Percentiles rank a stretch among this genome's conserved stretches.
Evolutionary conservation across 2,888 invertebrate species (phyloP).

Genomic region (Ochlodes sylvanus): DNA sequence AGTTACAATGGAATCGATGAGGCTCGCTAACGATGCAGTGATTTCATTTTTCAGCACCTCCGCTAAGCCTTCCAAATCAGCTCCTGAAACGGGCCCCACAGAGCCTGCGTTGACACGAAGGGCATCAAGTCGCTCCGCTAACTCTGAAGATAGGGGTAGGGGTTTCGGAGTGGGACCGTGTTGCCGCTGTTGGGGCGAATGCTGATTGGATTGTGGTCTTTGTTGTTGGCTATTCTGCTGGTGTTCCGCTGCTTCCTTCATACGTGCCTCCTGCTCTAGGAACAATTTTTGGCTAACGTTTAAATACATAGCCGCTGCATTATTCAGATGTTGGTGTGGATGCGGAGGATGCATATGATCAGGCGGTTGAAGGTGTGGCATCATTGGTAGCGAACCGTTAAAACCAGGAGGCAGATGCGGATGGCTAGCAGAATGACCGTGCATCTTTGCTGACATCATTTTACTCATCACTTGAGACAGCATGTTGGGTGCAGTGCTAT

Average conservation of each 20-base stretch:
- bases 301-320: conserved; percentile 89
- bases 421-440: conserved; percentile 81
- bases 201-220: conserved; percentile 85
- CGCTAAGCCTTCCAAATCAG: conserved; percentile 95
- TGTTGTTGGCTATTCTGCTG: conserved; percentile 83
- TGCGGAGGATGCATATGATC: conserved; percentile 83
- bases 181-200: conserved; percentile 82
- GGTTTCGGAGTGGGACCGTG: conserved; percentile 77
- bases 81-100: conserved; percentile 88
- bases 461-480: conserved; percentile 87
- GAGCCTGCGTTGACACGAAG: conserved; percentile 89
- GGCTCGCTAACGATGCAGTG: conserved; percentile 91
- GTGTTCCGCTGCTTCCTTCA: conserved; percentile 88
- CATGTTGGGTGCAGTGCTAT: conserved; percentile 80
- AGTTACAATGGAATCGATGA: conserved; percentile 95
- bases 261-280: conserved; percentile 91
- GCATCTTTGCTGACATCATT: conserved; percentile 87
- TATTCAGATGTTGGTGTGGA: conserved; percentile 86
- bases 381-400: conserved; percentile 83
- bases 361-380: conserved; percentile 82
- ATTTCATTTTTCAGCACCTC: conserved; percentile 96
- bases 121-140: conserved; percentile 91
- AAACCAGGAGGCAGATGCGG: conserved; percentile 86
- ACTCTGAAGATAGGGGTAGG: conserved; percentile 86
- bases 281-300: conserved; percentile 91